These are phyloP conservation scores for Catocala sponsa DNA, from an alignment of 2,888 invertebrate species.

Conservation along the genomic window DNA sequence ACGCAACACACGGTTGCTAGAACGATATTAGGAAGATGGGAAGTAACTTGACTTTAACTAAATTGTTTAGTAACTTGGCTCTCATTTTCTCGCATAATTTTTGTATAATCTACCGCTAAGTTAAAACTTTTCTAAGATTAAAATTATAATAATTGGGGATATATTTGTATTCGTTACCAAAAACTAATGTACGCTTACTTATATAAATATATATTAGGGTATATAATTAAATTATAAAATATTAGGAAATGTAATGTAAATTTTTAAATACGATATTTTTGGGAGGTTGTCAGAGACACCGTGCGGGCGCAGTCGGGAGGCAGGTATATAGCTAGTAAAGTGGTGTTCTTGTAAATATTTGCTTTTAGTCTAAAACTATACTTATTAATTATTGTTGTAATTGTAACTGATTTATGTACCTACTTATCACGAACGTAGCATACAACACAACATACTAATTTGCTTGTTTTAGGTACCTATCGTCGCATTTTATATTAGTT, in stretches of 20 bases:
- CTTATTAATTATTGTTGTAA: constrained; percentile 66
- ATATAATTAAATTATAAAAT: constrained; percentile 45
- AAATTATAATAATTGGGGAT: constrained; percentile 23
- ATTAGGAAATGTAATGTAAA: constrained; percentile 39
- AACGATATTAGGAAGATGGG: not conserved
- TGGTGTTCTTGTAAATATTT: constrained; percentile 82
- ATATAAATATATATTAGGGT: constrained; percentile 42
- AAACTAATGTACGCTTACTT: constrained; percentile 49
- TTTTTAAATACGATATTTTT: constrained; percentile 12
- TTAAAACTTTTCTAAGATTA: constrained; percentile 11
- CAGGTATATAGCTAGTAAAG: constrained; percentile 77
- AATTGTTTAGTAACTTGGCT: constrained; percentile 6
- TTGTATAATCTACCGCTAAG: constrained; percentile 6
- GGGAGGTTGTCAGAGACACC: constrained; percentile 31
- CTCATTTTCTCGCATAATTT: constrained; percentile 7
- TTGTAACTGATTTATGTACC: constrained; percentile 63
- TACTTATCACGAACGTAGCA: constrained; percentile 46
- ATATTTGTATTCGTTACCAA: constrained; percentile 50
- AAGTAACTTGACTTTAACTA: not conserved
- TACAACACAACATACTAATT: constrained; percentile 40
- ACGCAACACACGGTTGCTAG: too few relatives aligned
- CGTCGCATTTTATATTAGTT: constrained; percentile 40
- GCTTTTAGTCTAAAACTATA: constrained; percentile 79
- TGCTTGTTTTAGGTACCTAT: constrained; percentile 36
- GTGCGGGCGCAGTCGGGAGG: constrained; percentile 65